phyloP scores from a whole-genome alignment of 30 jellyfish, hydroid and myxozoan species.

The Sanderia malayensis region DNA sequence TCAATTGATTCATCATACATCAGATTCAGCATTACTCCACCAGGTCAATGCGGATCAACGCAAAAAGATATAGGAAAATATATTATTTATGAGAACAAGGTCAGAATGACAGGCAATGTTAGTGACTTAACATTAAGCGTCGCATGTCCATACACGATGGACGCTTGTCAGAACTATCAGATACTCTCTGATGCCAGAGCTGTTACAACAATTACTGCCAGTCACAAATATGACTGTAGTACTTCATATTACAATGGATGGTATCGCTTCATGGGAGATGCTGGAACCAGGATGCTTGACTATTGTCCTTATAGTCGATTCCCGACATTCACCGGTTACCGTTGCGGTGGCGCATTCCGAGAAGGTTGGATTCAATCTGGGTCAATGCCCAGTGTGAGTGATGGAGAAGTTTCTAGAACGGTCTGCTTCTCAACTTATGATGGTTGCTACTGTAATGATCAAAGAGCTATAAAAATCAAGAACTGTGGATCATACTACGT shows the following conservation, averaged over 20 bases:
- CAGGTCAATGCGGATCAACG: too few species aligned
- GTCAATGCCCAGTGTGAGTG: constrained; percentile 21
- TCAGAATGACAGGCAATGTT: too few species aligned
- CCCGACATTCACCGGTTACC: background rate
- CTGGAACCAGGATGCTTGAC: constrained; percentile 20
- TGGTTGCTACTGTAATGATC: constrained; percentile 10
- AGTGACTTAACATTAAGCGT: too few species aligned
- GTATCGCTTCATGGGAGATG: constrained; percentile 44
- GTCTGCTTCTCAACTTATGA: constrained; percentile 29
- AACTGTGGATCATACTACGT: constrained; percentile 43
- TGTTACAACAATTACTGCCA: too few species aligned
- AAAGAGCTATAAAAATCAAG: constrained; percentile 1
- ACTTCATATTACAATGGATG: constrained; percentile 41
- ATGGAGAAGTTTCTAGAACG: constrained; percentile 20
- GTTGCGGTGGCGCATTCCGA: constrained; percentile 26
- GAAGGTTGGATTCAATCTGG: constrained; percentile 44
- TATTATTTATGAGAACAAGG: too few species aligned
- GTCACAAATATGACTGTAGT: too few species aligned
- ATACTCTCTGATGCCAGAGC: background rate
- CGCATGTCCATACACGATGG: constrained; percentile 16
- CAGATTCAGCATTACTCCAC: too few species aligned
- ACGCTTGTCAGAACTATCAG: background rate
- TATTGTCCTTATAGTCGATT: constrained; percentile 9
- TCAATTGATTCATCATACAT: too few species aligned
- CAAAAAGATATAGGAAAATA: too few species aligned